Evolutionary conservation across 64 coral and sea anemone species (phyloP), one percentile per base, ranked within the genome.

Genomic region (Dendrophyllia cribrosa): DNA sequence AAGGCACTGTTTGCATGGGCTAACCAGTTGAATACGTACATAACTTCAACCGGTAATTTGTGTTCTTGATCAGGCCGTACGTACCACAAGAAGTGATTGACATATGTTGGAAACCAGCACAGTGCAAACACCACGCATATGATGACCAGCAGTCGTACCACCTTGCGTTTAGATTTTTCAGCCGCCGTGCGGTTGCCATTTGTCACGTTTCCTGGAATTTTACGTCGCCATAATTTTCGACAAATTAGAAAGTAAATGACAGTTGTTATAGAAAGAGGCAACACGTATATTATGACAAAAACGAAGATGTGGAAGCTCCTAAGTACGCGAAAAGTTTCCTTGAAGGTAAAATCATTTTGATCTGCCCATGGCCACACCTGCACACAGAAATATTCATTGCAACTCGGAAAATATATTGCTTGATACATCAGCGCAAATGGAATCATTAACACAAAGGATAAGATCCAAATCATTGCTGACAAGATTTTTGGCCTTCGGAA

Each of bases 1-100:
- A 93, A 48, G 4, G 92, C 92, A n/a, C 92, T 93, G 86, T 93
- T 93, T 4, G 92, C 75, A 46, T 93, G 92, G 7, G 85, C 86
- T 20, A 93, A 6, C 92, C 92, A 93, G 10, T 72, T 70, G 20
- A 61, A 93, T 72, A 88, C 11, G 5, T 88, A 14, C 34, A 7
- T 9, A 15, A 53, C 43, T 51, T 58, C 46, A 0, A 13, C 0
- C 44, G 84, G 91, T 43, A 93, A 25, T 11, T 50, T 51, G 1
- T 10, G 0, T 0, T 12, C 24, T 11, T 70, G 20, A 9, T 65
- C 74, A 1, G 0, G 15, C 6, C 67, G 62, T n/a, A 87, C 77
- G 22, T 17, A 73, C 17, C 76, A 79, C 12, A 87, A 93, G 34
- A 88, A 93, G 23, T 93, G 84, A 66, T 87, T 88, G 19, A 79